These are phyloP conservation scores for Seira musarum DNA, from an alignment of 2,888 invertebrate species.

Conservation along the genomic window DNA sequence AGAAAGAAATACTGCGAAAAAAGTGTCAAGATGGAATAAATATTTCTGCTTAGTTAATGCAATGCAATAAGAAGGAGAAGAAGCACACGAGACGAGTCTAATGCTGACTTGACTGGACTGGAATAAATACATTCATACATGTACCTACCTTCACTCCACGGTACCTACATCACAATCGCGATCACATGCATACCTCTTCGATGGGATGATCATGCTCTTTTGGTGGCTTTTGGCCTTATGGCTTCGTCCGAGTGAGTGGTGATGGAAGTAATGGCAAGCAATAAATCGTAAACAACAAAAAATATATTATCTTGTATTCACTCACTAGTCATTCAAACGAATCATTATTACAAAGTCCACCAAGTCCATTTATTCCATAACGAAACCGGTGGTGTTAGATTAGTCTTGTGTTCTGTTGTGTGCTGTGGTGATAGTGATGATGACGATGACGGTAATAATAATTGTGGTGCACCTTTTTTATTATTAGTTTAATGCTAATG, in stretches of 20 bases:
- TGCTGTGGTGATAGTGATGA: conserved; percentile 34
- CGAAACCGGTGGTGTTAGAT: conserved; percentile 34
- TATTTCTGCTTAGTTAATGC: conserved; percentile 57
- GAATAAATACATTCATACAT: no score
- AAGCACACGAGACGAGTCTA: neutral
- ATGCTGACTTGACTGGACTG: neutral
- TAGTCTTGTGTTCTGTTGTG: conserved; percentile 30
- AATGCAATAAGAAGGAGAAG: neutral
- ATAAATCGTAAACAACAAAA: conserved; percentile 58
- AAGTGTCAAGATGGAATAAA: conserved; percentile 61
- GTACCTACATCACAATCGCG: conserved; percentile 1
- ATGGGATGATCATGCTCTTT: neutral
- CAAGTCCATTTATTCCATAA: no score
- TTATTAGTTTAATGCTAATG: conserved; percentile 13
- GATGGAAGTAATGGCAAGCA: conserved; percentile 50
- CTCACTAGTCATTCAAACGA: conserved; percentile 46
- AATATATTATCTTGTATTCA: conserved; percentile 38
- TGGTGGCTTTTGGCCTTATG: conserved; percentile 10
- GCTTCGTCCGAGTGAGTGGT: conserved; percentile 2
- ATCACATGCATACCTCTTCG: neutral
- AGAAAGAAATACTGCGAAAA: conserved; percentile 54
- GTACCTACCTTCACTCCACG: neutral
- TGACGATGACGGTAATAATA: conserved; percentile 14
- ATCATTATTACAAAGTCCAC: conserved; percentile 40
- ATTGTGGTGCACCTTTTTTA: conserved; percentile 13